Percentiles rank a stretch among this genome's conserved stretches.
phyloP scores from a whole-genome alignment of 2,113 vertebrate species.

The Dicerorhinus sumatrensis region DNA sequence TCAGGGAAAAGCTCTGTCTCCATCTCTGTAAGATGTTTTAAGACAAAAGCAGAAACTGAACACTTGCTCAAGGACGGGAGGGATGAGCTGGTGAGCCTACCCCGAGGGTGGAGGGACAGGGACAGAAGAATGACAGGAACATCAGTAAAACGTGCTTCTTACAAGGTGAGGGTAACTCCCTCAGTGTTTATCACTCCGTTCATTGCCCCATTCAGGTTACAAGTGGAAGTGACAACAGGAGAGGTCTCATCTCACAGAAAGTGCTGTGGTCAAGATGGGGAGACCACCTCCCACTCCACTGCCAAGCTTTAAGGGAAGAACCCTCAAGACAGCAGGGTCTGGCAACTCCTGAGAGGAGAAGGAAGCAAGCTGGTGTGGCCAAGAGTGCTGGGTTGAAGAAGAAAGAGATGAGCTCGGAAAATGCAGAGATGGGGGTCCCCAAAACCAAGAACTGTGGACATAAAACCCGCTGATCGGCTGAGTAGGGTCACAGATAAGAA shows the following conservation, averaged over 20 bases:
- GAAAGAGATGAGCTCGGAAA: neutral
- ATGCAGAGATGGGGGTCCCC: neutral
- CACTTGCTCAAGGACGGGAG: neutral
- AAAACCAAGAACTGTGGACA: neutral
- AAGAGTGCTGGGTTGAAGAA: neutral
- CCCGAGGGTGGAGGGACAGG: too few species aligned
- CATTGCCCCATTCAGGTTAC: neutral
- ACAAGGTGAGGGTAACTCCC: neutral
- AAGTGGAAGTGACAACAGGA: neutral
- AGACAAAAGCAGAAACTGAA: neutral
- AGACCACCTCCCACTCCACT: neutral
- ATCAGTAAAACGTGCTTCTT: neutral
- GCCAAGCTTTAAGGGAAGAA: neutral
- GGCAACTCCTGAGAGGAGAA: neutral
- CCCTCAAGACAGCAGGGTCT: neutral
- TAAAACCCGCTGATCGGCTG: neutral
- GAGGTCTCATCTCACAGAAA: neutral
- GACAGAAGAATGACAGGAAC: neutral
- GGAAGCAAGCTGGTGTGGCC: neutral
- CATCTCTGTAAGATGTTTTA: neutral
- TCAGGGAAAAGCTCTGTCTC: neutral
- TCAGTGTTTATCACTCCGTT: neutral
- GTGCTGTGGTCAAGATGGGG: neutral
- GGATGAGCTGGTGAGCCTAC: neutral
- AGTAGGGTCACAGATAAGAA: neutral